These are phyloP conservation scores for Pseudomyrmex concolor DNA, from an alignment of 1,140 invertebrate genomes.

Conservation along the genomic window DNA sequence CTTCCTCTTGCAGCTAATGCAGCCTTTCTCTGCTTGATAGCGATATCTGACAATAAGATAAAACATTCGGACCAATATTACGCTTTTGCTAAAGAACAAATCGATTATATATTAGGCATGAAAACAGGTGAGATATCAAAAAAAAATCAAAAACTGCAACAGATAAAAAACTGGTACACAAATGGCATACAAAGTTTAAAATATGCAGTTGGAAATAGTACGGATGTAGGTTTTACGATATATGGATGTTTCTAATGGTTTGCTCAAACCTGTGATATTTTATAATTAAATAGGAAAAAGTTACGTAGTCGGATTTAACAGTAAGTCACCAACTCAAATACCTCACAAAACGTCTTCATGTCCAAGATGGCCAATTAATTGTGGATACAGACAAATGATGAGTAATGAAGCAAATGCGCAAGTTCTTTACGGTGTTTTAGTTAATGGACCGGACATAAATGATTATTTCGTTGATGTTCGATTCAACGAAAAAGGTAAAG, in stretches of 20 bases:
- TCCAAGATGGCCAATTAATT: constrained; percentile 82
- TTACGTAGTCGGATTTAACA: constrained; percentile 88
- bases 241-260: too few species aligned
- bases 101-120: constrained; percentile 88
- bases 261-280: too few species aligned
- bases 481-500: constrained; percentile 55
- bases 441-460: constrained; percentile 86
- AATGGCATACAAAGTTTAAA: background rate
- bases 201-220: too few species aligned
- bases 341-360: constrained; percentile 87
- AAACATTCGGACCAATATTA: constrained; percentile 79
- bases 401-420: constrained; percentile 85
- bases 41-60: constrained; percentile 78
- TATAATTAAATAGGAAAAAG: constrained; percentile 83
- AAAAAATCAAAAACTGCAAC: constrained; percentile 59
- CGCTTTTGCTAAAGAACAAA: constrained; percentile 87
- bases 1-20: constrained; percentile 85
- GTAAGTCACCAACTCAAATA: constrained; percentile 86
- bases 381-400: constrained; percentile 85
- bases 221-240: too few species aligned
- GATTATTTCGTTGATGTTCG: constrained; percentile 86
- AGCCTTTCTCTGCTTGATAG: constrained; percentile 86
- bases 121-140: constrained; percentile 1
- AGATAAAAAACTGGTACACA: background rate
- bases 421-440: constrained; percentile 86